Base-by-base conservation (phyloP, 2,888 invertebrate genomes). In the Hypomecis atomaria region DNA sequence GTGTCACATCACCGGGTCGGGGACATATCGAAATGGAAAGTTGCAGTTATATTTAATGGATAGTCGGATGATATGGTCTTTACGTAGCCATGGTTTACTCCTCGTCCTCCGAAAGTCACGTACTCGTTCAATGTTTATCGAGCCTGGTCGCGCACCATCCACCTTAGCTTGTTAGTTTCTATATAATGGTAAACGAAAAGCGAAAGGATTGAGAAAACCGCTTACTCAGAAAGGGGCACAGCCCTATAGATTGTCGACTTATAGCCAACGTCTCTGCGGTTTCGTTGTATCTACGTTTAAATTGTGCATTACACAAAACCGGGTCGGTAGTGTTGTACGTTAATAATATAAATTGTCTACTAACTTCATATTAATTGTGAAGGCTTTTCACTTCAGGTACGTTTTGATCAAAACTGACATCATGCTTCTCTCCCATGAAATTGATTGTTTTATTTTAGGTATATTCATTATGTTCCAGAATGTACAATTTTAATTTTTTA, bases 161-260 rank as follows among this genome's bases (percentile, higher is more conserved):
- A 23, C 23, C 23, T 23, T 23, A 23, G 23, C 23, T 2, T 23
- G 23, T 23, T 23, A 23, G 23, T 2, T 23, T 23, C 23, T 23
- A 23, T 23, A 23, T 23, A 23, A 23, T 23, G 23, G 23, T 23
- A 23, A 23, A 23, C 23, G 3, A 23, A 23, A 23, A 23, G 23
- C 23, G 23, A 23, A 23, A 23, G 23, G 23, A 23, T 23, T 23
- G 23, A 23, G 23, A 23, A 23, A 23, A 23, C 23, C 3, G 23
- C 23, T 23, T 5, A 37, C 6, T 40, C 8, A 23, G 5, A 7
- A 23, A 52, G 33, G 33, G 10, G 5, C 40, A 53, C 10, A 42
- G 52, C 10, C 53, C 11, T 48, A 45, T 42, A 45, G 48, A 54
- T 44, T 59, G 63, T 63, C 59, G 63, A 59, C 49, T 54, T 58